These are phyloP conservation scores for Gymnogyps californianus DNA, from an alignment of 2,113 vertebrate species.

Conservation along the genomic window DNA sequence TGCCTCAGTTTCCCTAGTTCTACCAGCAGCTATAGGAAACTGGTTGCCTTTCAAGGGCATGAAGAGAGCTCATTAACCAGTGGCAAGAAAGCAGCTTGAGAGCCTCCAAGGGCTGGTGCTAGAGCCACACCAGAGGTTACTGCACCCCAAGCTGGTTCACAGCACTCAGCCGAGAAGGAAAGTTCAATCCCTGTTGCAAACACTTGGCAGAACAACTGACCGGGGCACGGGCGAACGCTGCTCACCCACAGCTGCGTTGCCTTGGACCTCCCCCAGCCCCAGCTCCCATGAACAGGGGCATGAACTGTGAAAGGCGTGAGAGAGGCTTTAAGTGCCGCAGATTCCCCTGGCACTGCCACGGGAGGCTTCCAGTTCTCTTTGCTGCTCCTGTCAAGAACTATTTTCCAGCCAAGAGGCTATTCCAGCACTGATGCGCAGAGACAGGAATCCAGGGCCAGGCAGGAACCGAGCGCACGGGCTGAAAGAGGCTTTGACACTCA, in stretches of 20 bases:
- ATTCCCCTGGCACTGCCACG: neutral
- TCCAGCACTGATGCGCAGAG: neutral
- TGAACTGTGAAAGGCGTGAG: neutral
- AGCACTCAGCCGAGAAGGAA: neutral
- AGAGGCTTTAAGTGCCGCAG: neutral
- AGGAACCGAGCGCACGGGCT: fast-evolving
- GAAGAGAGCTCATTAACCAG: neutral
- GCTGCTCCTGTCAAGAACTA: neutral
- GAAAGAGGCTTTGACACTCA: neutral
- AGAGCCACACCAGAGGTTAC: neutral
- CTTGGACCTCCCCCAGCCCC: neutral
- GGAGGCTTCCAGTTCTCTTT: neutral
- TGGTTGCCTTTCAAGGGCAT: neutral
- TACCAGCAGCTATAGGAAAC: neutral
- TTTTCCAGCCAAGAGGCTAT: neutral
- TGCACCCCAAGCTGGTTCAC: neutral
- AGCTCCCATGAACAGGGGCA: neutral
- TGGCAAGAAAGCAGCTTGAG: neutral
- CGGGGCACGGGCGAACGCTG: neutral
- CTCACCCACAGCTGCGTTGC: neutral
- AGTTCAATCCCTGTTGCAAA: neutral
- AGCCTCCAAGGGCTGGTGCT: neutral
- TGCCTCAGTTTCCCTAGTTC: neutral
- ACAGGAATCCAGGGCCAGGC: neutral
- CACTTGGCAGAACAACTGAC: neutral